Evolutionary conservation across 2,888 invertebrate species (phyloP).

Genomic region (Anoplius nigerrimus): DNA sequence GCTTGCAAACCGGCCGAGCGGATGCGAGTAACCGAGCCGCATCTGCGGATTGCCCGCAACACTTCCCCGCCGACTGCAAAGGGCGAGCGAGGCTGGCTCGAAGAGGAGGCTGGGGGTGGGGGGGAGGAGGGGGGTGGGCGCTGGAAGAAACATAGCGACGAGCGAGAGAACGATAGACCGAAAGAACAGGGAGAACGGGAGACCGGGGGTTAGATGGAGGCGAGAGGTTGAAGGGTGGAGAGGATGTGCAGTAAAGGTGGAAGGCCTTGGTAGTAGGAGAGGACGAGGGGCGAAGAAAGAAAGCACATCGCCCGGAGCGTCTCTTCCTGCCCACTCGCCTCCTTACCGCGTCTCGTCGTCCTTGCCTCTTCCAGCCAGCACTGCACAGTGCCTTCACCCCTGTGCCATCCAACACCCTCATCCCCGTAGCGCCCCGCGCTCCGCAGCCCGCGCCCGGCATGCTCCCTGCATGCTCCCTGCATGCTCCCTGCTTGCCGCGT

Average conservation of each 20-base stretch:
- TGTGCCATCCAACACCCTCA: slow-evolving; percentile 19
- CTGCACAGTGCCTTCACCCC: slow-evolving; percentile 28
- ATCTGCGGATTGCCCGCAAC: slow-evolving; percentile 49
- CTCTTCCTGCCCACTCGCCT: slow-evolving; percentile 44
- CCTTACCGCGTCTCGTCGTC: slow-evolving; percentile 24
- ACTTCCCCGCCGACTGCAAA: slow-evolving; percentile 36
- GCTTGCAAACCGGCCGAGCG: slow-evolving; percentile 1
- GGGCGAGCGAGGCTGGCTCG: slow-evolving; percentile 11
- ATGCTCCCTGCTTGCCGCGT: neutral
- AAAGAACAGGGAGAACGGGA: slow-evolving; percentile 11
- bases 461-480: neutral
- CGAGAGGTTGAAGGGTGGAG: slow-evolving; percentile 27
- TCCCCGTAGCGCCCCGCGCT: slow-evolving; percentile 24
- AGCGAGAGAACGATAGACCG: slow-evolving; percentile 8
- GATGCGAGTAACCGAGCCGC: slow-evolving; percentile 25
- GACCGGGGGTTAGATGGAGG: too few relatives aligned
- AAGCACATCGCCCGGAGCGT: slow-evolving; percentile 51
- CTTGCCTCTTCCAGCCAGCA: slow-evolving; percentile 26
- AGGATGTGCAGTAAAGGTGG: slow-evolving; percentile 26
- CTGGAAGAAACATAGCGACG: neutral
- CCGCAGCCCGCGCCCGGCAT: slow-evolving; percentile 20
- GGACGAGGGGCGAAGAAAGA: slow-evolving; percentile 17
- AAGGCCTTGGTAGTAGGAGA: too few relatives aligned
- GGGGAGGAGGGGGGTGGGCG: slow-evolving; percentile 15
- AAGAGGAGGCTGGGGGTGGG: slow-evolving; percentile 13